phyloP scores from a whole-genome alignment of 2,888 invertebrate genomes.

The Brenthis daphne region DNA sequence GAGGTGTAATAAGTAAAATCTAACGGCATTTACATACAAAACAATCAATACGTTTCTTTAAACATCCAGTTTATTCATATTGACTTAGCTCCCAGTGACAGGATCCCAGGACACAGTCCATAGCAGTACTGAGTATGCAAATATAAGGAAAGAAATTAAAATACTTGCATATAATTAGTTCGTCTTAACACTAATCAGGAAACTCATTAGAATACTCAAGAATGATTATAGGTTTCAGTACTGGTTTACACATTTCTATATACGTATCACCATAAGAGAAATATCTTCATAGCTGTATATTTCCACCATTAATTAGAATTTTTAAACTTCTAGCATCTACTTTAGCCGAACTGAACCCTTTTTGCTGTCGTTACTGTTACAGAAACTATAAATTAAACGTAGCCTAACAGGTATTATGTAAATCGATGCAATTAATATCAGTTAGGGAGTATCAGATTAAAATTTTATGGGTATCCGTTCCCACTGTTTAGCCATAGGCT shows the following conservation, averaged over 20 bases:
- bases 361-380: neutral
- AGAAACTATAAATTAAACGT: slow-evolving; percentile 12
- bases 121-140: slow-evolving; percentile 29
- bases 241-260: slow-evolving; percentile 5
- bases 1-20: no score
- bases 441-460: slow-evolving; percentile 26
- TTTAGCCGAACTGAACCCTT: neutral
- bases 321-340: neutral
- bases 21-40: no score
- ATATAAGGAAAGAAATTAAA: slow-evolving; percentile 35
- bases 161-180: slow-evolving; percentile 38
- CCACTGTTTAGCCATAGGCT: slow-evolving; percentile 54
- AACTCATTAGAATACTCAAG: slow-evolving; percentile 33
- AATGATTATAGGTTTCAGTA: slow-evolving; percentile 28
- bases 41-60: neutral
- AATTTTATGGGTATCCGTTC: slow-evolving; percentile 63
- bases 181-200: slow-evolving; percentile 27
- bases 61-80: neutral
- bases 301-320: neutral
- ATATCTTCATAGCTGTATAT: neutral
- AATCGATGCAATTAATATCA: slow-evolving; percentile 25
- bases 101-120: slow-evolving; percentile 6
- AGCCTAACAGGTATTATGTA: slow-evolving; percentile 19
- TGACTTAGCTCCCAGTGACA: neutral
- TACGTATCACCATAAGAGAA: slow-evolving; percentile 10